These are phyloP conservation scores for Parazoanthus swiftii DNA, from an alignment of 92 coral and sea anemone species.

Conservation along the genomic window DNA sequence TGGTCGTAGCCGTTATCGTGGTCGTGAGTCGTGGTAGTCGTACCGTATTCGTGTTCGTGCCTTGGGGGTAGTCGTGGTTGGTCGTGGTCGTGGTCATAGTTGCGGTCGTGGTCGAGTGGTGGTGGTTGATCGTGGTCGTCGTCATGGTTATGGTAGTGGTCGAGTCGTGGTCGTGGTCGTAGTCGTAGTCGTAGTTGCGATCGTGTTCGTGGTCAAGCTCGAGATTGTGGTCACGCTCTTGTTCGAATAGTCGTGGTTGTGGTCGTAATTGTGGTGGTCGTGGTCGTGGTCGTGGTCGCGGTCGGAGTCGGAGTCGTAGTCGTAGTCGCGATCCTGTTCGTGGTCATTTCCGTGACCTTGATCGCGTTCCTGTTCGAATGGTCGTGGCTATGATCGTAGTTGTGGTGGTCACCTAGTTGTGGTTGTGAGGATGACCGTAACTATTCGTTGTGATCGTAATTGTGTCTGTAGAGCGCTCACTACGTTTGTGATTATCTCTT, in stretches of 20 bases:
- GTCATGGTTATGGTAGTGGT: not conserved
- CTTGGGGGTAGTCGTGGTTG: not conserved
- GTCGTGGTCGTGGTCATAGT: not conserved
- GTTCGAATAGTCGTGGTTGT: not conserved
- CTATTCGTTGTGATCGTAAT: not conserved
- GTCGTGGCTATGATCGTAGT: not conserved
- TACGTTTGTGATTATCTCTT: not conserved
- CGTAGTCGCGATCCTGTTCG: not conserved
- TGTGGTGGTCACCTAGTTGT: too few species aligned
- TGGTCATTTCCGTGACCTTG: not conserved
- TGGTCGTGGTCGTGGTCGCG: not conserved
- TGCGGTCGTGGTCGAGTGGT: not conserved
- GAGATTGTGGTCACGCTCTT: not conserved
- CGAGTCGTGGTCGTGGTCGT: not conserved
- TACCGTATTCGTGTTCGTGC: too few species aligned
- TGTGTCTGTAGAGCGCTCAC: not conserved
- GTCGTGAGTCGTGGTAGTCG: not conserved
- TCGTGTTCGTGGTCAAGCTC: not conserved
- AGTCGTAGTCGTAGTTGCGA: too few species aligned
- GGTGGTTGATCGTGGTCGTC: not conserved
- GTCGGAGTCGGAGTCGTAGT: not conserved
- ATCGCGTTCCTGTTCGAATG: not conserved
- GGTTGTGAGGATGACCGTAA: not conserved
- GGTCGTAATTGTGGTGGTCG: not conserved
- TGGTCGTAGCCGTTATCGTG: not conserved